Conservation (phyloP, 53 echinoderm and acorn worm species). For the Actinopyga echinites region DNA sequence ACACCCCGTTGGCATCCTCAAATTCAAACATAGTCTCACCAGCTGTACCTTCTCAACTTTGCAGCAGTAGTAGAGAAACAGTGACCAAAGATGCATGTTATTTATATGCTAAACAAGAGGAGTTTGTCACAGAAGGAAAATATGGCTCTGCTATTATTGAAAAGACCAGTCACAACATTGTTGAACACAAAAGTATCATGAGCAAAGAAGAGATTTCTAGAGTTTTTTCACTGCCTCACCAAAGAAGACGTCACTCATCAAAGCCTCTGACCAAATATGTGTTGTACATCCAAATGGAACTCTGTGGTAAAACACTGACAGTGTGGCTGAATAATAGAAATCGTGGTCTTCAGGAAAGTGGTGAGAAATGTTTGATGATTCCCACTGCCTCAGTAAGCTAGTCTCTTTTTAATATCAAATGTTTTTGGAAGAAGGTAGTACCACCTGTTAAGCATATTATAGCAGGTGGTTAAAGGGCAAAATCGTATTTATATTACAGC, state of each 20-base stretch:
- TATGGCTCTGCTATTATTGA: neutral
- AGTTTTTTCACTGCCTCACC: neutral
- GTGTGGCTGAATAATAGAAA: slow-evolving; percentile 63
- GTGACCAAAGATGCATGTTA: neutral
- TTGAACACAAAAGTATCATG: neutral
- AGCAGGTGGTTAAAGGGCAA: too few relatives aligned
- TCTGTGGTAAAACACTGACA: slow-evolving; percentile 66
- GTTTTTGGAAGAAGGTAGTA: too few relatives aligned
- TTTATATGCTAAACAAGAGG: neutral
- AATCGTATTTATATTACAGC: too few relatives aligned
- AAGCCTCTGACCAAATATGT: slow-evolving; percentile 25
- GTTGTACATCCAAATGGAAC: slow-evolving; percentile 84
- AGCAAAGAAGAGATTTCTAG: neutral
- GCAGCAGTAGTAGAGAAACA: neutral
- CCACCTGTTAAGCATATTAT: too few relatives aligned
- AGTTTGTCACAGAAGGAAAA: neutral
- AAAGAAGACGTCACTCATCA: slow-evolving; percentile 26
- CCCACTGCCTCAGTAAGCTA: too few relatives aligned
- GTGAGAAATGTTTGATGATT: neutral
- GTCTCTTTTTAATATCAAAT: too few relatives aligned
- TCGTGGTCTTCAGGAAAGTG: neutral
- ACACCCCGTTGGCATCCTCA: neutral
- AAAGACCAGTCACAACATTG: neutral
- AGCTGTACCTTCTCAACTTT: neutral
- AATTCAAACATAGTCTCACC: too few relatives aligned